A percentile compares a stretch with the other conserved stretches of the same genome.
Conservation (phyloP, 2,888 invertebrate genomes). For the Meloe dianella region DNA sequence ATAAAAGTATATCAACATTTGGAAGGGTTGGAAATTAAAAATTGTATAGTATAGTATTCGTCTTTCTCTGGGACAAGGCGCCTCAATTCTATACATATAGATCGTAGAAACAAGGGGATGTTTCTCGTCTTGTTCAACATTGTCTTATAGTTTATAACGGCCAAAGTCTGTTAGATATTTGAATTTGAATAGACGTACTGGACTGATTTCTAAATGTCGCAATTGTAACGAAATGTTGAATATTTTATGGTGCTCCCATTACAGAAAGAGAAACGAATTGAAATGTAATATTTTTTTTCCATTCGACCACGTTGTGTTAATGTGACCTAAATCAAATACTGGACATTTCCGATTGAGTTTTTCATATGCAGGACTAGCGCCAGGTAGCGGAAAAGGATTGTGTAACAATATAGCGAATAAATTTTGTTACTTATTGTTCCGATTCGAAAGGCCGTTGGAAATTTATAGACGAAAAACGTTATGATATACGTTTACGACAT, state of each 20-base stretch:
- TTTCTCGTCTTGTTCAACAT: constrained; percentile 1
- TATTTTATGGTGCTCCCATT: constrained; percentile 21
- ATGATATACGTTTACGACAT: neutral
- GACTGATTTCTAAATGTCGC: neutral
- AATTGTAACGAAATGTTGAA: constrained; percentile 10
- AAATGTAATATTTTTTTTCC: constrained; percentile 51
- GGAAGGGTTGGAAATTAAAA: constrained; percentile 3
- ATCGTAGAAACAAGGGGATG: neutral
- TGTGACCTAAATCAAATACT: constrained; percentile 54
- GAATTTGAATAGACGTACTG: neutral
- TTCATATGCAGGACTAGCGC: constrained; percentile 12
- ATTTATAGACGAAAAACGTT: neutral
- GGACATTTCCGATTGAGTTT: constrained; percentile 55
- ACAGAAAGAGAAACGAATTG: constrained; percentile 41
- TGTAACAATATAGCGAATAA: constrained; percentile 52
- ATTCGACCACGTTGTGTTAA: constrained; percentile 31
- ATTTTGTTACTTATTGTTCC: constrained; percentile 47
- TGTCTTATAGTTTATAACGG: constrained; percentile 2
- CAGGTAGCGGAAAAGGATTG: constrained; percentile 43
- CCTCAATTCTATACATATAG: too few relatives aligned
- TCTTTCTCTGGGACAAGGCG: neutral
- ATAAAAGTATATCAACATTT: too few relatives aligned
- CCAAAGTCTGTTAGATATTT: constrained; percentile 6
- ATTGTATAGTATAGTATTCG: neutral
- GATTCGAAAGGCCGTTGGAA: constrained; percentile 7